Evolutionary conservation across 2,113 vertebrate species (phyloP), one percentile per base, ranked within the genome.

Genomic region (Tringa solitaria): DNA sequence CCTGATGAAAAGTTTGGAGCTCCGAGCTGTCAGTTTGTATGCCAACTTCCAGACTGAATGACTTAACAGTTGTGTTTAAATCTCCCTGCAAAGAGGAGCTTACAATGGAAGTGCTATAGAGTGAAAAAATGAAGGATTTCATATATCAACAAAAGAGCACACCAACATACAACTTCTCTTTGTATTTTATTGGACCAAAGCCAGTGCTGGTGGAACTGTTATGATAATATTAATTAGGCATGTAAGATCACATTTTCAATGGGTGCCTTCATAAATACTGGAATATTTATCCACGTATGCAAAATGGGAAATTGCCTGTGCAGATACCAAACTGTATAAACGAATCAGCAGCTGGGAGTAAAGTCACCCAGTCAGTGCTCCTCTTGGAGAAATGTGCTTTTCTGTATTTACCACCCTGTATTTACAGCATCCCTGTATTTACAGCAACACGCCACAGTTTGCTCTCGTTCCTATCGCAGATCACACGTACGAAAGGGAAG

Each of bases 191-290:
- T 96, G 94, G 92, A 69, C 70, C 68, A 89, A 69, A 85, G 91
- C 90, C 89, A 96, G 61, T 0, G 0, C 46, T 93, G 87, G 95
- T 87, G 45, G 89, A 92, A 95, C 90, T 82, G 86, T 89, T 95
- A 92, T 39, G 89, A 95, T 91, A 91, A 96, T 82, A 95, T 95
- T 96, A 96, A 96, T 95, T 87, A 93, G 84, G 84, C 81, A 82
- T 50, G 89, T 92, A 94, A 95, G 95, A 95, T 95, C 94, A 87
- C 91, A 93, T 95, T 95, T 95, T 93, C 96, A 96, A 65, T 89
- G 84, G 74, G 27, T 41, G 81, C 77, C 78, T 92, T 91, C 92
- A 84, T 73, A 93, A 93, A 96, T 50, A 61, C 39, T 30, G 51
- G 15, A 90, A 86, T 80, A 92, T 74, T 86, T 89, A 94, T 19